Evolutionary conservation across 37 sponge, comb jelly and placozoan genomes (phyloP).

Genomic region (Diacarnus erythraeanus): DNA sequence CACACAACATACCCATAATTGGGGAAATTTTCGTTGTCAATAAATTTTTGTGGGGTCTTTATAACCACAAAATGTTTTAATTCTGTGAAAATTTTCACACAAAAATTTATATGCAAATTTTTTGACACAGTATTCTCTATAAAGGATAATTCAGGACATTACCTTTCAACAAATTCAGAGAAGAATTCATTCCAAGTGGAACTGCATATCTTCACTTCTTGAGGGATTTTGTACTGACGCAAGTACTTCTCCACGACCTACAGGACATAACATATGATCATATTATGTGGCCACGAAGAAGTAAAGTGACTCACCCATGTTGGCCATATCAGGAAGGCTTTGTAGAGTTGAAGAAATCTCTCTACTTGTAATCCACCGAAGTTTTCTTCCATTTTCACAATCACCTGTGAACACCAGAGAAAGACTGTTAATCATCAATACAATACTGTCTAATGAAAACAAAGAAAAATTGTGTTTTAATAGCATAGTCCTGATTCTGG

Average conservation of each 20-base stretch:
- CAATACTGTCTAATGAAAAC: no score
- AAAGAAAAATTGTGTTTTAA: no score
- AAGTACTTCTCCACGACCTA: slow-evolving; percentile 52
- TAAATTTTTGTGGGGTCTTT: no score
- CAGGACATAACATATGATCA: background rate
- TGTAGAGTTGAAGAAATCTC: slow-evolving; percentile 46
- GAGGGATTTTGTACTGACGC: slow-evolving; percentile 32
- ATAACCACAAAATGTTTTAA: no score
- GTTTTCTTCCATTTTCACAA: slow-evolving; percentile 12
- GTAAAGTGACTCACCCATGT: slow-evolving; percentile 36
- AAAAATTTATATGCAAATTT: background rate
- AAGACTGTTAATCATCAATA: no score
- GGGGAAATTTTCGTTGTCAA: no score
- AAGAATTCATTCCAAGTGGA: slow-evolving; percentile 54
- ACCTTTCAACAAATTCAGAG: slow-evolving; percentile 51
- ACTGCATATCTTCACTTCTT: slow-evolving; percentile 35
- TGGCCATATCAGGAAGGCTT: slow-evolving; percentile 61
- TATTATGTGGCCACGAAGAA: no score
- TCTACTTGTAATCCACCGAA: slow-evolving; percentile 21
- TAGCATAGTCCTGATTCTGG: no score
- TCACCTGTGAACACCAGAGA: slow-evolving; percentile 21
- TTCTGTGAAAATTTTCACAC: background rate
- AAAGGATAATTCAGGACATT: no score
- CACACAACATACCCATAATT: no score
- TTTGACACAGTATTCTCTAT: no score